Evolutionary conservation across 1,140 invertebrate species (phyloP).

Genomic region (Scaptodrosophila lebanonensis): DNA sequence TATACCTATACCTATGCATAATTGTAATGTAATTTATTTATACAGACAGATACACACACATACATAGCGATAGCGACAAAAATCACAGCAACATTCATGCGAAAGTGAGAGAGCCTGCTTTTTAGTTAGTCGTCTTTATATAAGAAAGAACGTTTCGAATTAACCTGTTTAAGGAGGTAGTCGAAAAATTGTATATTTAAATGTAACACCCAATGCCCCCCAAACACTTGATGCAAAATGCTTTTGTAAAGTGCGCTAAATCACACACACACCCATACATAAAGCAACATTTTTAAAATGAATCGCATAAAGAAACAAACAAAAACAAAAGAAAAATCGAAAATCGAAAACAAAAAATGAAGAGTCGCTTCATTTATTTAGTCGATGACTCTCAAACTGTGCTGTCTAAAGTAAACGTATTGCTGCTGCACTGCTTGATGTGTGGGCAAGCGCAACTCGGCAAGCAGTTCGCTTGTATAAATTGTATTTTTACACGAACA

Average conservation of each 20-base stretch:
- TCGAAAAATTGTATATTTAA: conserved; percentile 37
- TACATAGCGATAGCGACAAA: conserved; percentile 10
- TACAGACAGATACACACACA: conserved; percentile 20
- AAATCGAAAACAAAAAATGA: conserved; percentile 13
- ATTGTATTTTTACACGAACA: not conserved
- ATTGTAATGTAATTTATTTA: conserved; percentile 69
- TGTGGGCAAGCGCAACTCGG: no score
- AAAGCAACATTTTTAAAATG: no score
- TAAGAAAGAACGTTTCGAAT: conserved; percentile 9
- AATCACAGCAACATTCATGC: conserved; percentile 8
- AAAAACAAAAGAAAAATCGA: not conserved
- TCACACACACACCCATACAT: not conserved
- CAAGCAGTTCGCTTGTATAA: no score
- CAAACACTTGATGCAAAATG: conserved; percentile 21
- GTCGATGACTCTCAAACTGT: no score
- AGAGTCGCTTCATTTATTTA: not conserved
- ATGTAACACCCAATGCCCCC: no score
- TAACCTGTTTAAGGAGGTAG: conserved; percentile 1
- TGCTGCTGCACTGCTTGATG: no score
- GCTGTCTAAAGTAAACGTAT: no score
- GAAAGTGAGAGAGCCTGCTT: not conserved
- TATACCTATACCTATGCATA: conserved; percentile 31
- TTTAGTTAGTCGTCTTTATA: conserved; percentile 34
- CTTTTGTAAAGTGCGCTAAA: conserved; percentile 39
- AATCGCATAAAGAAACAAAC: no score